phyloP scores from a whole-genome alignment of 2,888 invertebrate genomes.

The Troides oblongomaculatus region DNA sequence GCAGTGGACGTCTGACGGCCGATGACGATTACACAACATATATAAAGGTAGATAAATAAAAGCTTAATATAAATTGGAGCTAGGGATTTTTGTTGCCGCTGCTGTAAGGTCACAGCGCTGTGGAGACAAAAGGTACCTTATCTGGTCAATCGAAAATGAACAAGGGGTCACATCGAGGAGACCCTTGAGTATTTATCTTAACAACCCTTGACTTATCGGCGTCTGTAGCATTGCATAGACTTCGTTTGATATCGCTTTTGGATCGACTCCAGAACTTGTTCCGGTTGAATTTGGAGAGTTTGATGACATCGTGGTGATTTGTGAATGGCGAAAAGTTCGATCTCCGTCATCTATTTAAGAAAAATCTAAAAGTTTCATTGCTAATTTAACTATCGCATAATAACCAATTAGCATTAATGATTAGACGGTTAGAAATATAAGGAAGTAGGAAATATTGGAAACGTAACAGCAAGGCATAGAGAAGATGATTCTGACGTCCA shows the following conservation, averaged over 20 bases:
- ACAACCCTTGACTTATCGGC: conserved; percentile 18
- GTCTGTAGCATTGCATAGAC: background rate
- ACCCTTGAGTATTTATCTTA: conserved; percentile 16
- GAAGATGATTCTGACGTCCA: no score
- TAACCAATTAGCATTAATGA: no score
- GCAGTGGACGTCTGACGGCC: no score
- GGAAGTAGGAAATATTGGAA: no score
- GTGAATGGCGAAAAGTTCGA: background rate
- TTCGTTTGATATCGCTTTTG: conserved; percentile 23
- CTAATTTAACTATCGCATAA: no score
- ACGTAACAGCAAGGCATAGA: no score
- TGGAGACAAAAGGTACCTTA: conserved; percentile 11
- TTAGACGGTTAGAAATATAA: no score
- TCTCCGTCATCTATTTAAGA: background rate
- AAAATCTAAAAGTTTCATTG: no score
- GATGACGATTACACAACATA: no score
- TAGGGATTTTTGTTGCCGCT: no score
- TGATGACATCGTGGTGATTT: conserved; percentile 2
- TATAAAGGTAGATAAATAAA: no score
- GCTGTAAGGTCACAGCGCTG: background rate
- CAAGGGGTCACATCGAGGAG: conserved; percentile 14
- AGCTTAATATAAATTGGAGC: no score
- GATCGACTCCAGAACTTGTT: conserved; percentile 13
- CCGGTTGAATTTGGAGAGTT: background rate
- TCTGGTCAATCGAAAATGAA: conserved; percentile 23